These are phyloP conservation scores for Apotomis capreana DNA, from an alignment of 2,888 invertebrate genomes.

Conservation along the genomic window DNA sequence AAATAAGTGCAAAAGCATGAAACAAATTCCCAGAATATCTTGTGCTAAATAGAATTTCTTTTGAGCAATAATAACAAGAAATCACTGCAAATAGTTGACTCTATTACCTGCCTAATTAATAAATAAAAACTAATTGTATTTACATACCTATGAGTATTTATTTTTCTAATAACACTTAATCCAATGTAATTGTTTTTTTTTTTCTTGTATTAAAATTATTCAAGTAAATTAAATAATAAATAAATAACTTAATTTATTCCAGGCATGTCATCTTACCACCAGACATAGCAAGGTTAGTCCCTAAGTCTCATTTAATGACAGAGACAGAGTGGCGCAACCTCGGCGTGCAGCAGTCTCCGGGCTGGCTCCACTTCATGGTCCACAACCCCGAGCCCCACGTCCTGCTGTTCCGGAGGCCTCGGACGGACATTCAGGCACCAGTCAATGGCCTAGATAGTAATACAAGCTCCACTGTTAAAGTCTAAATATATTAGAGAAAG, in stretches of 20 bases:
- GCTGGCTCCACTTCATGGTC: constrained; percentile 93
- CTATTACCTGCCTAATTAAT: too few relatives aligned
- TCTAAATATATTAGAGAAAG: constrained; percentile 48
- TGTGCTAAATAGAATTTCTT: too few relatives aligned
- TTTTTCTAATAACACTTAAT: too few relatives aligned
- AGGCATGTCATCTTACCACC: constrained; percentile 96
- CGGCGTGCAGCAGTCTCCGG: constrained; percentile 96
- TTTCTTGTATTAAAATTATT: too few relatives aligned
- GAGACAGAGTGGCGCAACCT: constrained; percentile 97
- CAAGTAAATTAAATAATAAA: too few relatives aligned
- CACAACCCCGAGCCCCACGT: constrained; percentile 96
- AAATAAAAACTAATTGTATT: too few relatives aligned
- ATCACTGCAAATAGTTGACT: too few relatives aligned
- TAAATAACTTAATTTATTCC: constrained; percentile 47
- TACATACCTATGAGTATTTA: too few relatives aligned
- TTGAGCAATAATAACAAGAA: too few relatives aligned
- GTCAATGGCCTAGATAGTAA: constrained; percentile 67
- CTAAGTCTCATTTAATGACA: constrained; percentile 95
- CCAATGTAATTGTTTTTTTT: too few relatives aligned
- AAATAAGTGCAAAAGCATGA: too few relatives aligned
- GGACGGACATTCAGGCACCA: constrained; percentile 61
- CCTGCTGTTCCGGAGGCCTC: constrained; percentile 88
- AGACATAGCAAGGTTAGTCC: constrained; percentile 92
- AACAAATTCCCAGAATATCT: too few relatives aligned
- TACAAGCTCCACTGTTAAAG: constrained; percentile 63